Evolutionary conservation across 1,140 invertebrate genomes (phyloP).

Genomic region (Bacillus rossius): DNA sequence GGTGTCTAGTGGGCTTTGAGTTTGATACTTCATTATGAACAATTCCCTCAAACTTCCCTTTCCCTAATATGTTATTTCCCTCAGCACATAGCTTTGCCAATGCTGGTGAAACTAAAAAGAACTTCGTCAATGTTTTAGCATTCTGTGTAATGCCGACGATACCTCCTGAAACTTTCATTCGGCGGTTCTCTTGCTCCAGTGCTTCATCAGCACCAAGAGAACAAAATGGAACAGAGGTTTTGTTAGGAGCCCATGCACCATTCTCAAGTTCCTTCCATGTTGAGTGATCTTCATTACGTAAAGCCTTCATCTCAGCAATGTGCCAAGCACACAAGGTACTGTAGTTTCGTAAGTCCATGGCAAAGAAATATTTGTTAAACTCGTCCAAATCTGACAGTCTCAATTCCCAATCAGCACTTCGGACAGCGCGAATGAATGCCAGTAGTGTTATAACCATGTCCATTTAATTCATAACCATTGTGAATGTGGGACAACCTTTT

Average conservation of each 20-base stretch:
- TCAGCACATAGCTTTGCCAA: slow-evolving; percentile 6
- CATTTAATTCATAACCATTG: neutral
- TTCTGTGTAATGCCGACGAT: slow-evolving; percentile 6
- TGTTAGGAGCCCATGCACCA: neutral
- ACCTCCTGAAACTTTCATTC: neutral
- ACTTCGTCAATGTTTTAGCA: neutral
- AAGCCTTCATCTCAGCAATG: neutral
- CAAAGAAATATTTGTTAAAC: slow-evolving; percentile 10
- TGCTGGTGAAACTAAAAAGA: slow-evolving; percentile 4
- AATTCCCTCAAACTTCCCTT: neutral
- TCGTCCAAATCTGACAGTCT: neutral
- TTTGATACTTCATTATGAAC: neutral
- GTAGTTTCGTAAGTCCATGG: slow-evolving; percentile 2
- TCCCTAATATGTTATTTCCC: neutral
- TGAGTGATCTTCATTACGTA: neutral
- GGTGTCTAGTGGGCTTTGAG: neutral
- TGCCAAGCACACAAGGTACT: slow-evolving; percentile 2
- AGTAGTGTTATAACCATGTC: neutral
- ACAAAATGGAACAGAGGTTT: slow-evolving; percentile 3
- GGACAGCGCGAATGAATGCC: neutral
- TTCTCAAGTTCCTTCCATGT: slow-evolving; percentile 1
- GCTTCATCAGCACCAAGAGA: neutral
- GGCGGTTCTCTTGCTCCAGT: slow-evolving; percentile 2
- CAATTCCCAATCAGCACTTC: slow-evolving; percentile 2
- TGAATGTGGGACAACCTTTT: too few species aligned